A percentile compares a stretch with the other conserved stretches of the same genome.
phyloP scores from a whole-genome alignment of 2,888 invertebrate genomes.

The Agrotis ipsilon region DNA sequence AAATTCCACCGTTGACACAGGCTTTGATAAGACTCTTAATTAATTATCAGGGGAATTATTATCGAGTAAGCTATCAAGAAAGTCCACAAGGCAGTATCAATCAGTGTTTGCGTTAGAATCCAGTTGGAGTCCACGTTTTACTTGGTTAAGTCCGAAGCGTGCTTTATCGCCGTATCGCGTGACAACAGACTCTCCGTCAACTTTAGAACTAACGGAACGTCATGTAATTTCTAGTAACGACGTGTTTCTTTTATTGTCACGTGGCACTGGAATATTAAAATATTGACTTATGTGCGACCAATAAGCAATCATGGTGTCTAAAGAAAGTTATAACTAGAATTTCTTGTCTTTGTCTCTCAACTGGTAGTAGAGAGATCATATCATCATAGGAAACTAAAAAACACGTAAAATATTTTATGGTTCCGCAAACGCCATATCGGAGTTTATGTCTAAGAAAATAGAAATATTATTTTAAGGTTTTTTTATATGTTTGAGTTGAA shows the following conservation, averaged over 20 bases:
- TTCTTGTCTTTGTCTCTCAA: conserved; percentile 41
- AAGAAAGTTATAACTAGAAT: conserved; percentile 40
- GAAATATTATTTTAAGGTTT: conserved; percentile 54
- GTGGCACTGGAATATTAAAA: conserved; percentile 65
- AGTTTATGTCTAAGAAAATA: conserved; percentile 60
- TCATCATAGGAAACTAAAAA: conserved; percentile 57
- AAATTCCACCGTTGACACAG: conserved; percentile 47
- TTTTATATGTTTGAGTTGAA: conserved; percentile 44
- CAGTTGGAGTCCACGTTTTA: conserved; percentile 67
- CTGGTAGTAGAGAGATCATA: conserved; percentile 47
- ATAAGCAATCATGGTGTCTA: conserved; percentile 58
- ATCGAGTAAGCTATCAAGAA: conserved; percentile 53
- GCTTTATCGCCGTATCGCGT: conserved; percentile 87
- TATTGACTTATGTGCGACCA: conserved; percentile 64
- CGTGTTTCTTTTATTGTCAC: conserved; percentile 87
- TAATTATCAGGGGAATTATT: conserved; percentile 50
- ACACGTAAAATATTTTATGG: conserved; percentile 58
- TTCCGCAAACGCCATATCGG: conserved; percentile 50
- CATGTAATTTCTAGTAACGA: conserved; percentile 89
- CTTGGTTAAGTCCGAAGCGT: conserved; percentile 74
- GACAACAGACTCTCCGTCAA: conserved; percentile 83
- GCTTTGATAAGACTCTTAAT: conserved; percentile 44
- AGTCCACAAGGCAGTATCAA: conserved; percentile 62
- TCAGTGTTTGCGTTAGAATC: conserved; percentile 68
- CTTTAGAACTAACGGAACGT: conserved; percentile 83